These are phyloP conservation scores for Monopterus albus DNA, from an alignment of 2,113 vertebrate genomes.

Conservation along the genomic window DNA sequence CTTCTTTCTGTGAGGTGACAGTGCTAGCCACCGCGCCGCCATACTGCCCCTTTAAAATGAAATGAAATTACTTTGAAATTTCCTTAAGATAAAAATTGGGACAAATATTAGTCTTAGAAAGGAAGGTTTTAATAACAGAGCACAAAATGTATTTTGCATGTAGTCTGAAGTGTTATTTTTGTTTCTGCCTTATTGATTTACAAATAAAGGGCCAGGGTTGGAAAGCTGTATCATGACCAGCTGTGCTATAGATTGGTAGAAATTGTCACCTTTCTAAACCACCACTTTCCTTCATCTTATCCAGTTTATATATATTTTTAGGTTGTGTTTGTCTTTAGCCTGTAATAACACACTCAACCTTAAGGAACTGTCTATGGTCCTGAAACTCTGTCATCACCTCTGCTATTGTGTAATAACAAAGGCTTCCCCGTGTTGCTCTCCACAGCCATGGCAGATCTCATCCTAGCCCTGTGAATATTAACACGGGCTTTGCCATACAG, in stretches of 20 bases:
- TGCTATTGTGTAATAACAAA: conserved; percentile 20
- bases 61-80: neutral
- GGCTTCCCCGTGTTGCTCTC: conserved; percentile 29
- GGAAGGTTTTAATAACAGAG: conserved; percentile 1
- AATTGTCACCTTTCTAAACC: neutral
- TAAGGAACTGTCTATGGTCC: conserved; percentile 60
- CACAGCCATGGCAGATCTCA: conserved; percentile 36
- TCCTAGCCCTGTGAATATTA: conserved; percentile 66
- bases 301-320: neutral
- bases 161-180: neutral
- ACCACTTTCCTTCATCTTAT: neutral
- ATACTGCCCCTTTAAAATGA: too few relatives aligned
- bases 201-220: neutral
- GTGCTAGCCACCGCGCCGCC: too few relatives aligned
- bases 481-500: conserved; percentile 54
- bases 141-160: neutral
- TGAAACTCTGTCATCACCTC: conserved; percentile 27
- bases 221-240: neutral
- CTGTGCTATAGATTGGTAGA: neutral
- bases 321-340: neutral
- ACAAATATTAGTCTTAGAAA: neutral
- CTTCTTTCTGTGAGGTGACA: too few relatives aligned
- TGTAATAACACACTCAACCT: neutral
- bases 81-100: neutral
- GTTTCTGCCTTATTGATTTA: neutral